phyloP scores from a whole-genome alignment of 2,113 vertebrate species.

The Hemiscyllium ocellatum region DNA sequence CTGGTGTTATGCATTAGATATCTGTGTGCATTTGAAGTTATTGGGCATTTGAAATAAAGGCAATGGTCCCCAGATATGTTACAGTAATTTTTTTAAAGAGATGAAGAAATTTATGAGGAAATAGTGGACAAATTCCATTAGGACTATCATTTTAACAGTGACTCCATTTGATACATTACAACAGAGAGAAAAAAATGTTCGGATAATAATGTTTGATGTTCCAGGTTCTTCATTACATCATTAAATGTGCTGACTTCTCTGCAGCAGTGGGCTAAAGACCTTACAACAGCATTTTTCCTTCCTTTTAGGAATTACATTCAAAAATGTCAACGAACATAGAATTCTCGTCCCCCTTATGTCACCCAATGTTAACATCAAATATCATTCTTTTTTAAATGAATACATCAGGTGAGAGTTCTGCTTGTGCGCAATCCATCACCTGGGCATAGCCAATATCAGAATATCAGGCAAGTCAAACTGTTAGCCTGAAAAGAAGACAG shows the following conservation, averaged over 20 bases:
- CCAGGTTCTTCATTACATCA: not conserved
- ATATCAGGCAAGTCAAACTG: not conserved
- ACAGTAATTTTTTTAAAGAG: not conserved
- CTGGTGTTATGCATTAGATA: not conserved
- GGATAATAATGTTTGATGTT: not conserved
- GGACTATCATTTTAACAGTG: not conserved
- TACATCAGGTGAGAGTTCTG: not conserved
- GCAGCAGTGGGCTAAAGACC: not conserved
- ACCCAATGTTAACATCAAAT: not conserved
- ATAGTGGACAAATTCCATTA: not conserved
- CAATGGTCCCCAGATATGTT: not conserved
- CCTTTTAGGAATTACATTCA: not conserved
- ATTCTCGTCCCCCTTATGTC: not conserved
- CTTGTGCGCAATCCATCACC: not conserved
- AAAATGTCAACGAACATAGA: not conserved
- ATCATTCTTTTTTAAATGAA: not conserved
- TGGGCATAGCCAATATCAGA: not conserved
- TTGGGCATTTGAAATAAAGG: not conserved
- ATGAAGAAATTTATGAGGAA: not conserved
- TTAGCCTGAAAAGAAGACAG: not conserved
- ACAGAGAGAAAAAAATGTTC: not conserved
- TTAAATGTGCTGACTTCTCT: not conserved
- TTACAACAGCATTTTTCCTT: not conserved
- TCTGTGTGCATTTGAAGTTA: not conserved
- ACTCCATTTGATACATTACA: not conserved